Base-by-base conservation (phyloP, 2,113 vertebrate genomes). In the Lampris incognitus region DNA sequence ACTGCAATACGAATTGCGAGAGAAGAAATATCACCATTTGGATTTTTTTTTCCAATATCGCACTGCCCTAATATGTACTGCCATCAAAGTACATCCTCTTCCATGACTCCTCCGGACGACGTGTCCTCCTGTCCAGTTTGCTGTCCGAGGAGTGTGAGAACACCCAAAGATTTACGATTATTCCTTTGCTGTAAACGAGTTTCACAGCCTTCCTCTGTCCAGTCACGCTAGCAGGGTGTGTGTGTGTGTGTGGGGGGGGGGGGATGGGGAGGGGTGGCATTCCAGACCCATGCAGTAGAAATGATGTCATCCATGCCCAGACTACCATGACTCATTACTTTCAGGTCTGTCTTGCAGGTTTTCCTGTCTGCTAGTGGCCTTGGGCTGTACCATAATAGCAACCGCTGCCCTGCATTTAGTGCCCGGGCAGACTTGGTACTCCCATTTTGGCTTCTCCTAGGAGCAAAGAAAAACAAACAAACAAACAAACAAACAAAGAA, bases 271-370 rank as follows among this genome's bases (percentile, higher is more conserved):
- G 5, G 61, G 56, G 24, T 24, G 79, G 58, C 72, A 87, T 89
- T 90, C 86, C 89, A 85, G 67, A 72, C 76, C 74, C 39, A 66
- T 67, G 77, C 11, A 72, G 59, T 72, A 87, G 88, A 92, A 87
- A 88, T 89, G 76, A 92, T 86, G 86, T 93, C 88, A 91, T 36
- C 78, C 48, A 61, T 42, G 48, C 72, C 84, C 76, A 86, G 87
- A 85, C 89, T 69, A 83, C 78, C 78, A 78, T 89, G 87, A 90
- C 74, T 87, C 87, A 89, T 87, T 82, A 71, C 74, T 77, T 80
- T 87, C 70, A 73, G 66, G 10, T 39, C 5, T 39, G 10, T 11
- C 63, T 50, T 13, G 49, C 44, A 48, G 62, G 64, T 50, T 36
- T 62, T 46, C 60, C 60, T n/a, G 40, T 66, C 63, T 36, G 24